Base-by-base conservation (phyloP, 2,113 vertebrate species). In the Odontophorus gujanensis region DNA sequence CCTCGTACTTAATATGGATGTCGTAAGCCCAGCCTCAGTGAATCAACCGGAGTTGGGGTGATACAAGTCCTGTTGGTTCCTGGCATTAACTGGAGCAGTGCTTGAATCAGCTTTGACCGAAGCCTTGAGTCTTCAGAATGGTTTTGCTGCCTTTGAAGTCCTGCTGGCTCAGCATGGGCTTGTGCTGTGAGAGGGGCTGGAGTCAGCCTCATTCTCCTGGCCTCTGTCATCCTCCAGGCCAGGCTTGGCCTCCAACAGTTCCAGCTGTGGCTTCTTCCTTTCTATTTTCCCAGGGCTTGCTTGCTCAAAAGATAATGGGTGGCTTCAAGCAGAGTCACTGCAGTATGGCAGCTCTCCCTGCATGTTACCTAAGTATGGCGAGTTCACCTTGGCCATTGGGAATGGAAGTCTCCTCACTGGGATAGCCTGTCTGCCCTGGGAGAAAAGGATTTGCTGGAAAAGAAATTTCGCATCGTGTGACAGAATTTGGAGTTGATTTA, bases 201-300 rank as follows among this genome's bases (percentile, higher is more conserved):
- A 95, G 89, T 58, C 87, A 92, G 66, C 47, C 22, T 79, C 81
- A 57, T 78, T 93, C 42, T 88, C 81, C 58, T 38, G 59, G 74
- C 59, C 82, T 71, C 36, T 87, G 82, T 88, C 42, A n/a, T 93
- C 63, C n/a, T 80, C 55, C 80, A 86, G 0, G 47, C 90, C 85
- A 87, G 88, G 75, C 79, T 87, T 80, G 75, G 79, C 83, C 83
- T 92, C 69, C 4, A 11, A 69, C 68, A 86, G 1, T 90, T 92
- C 69, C 93, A 45, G 8, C 78, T 92, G 86, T 84, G 89, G 83
- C 65, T 95, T 95, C 91, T 25, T 89, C 32, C 69, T 59, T 75
- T 84, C 53, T 22, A 28, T 90, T 89, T 88, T 95, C 80, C 92
- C 88, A 86, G 80, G 68, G 65, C 65, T 93, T 0, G 0, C 36